phyloP scores from a whole-genome alignment of 2,888 invertebrate species.

The Fabriciana adippe region DNA sequence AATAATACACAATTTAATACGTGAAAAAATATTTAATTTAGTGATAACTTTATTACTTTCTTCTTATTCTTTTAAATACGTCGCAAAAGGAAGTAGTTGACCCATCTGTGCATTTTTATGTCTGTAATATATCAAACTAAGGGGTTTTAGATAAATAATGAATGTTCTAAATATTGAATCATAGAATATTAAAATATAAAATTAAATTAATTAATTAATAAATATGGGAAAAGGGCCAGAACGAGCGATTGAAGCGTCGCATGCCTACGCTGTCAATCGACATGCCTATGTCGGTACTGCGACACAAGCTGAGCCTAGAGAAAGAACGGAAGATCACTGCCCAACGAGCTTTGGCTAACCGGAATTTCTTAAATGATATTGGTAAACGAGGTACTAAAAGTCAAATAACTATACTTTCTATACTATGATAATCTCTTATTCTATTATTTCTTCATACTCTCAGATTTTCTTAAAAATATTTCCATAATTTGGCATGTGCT shows the following conservation, averaged over 20 bases:
- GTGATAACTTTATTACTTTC: too few relatives aligned
- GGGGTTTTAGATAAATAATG: too few relatives aligned
- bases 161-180: too few relatives aligned
- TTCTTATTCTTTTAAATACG: too few relatives aligned
- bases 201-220: slow-evolving; percentile 21
- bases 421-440: too few relatives aligned
- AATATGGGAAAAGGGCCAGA: slow-evolving; percentile 58
- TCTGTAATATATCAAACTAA: too few relatives aligned
- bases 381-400: slow-evolving; percentile 84
- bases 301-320: slow-evolving; percentile 89
- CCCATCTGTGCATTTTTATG: too few relatives aligned
- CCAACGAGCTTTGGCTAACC: slow-evolving; percentile 83
- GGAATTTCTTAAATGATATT: slow-evolving; percentile 87
- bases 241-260: slow-evolving; percentile 79
- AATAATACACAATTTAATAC: too few relatives aligned
- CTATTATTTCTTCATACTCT: too few relatives aligned
- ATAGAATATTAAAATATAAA: not conserved
- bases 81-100: too few relatives aligned
- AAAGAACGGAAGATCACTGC: slow-evolving; percentile 87
- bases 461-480: not conserved
- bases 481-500: not conserved
- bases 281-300: slow-evolving; percentile 91
- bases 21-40: too few relatives aligned
- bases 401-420: not conserved
- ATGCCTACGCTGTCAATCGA: slow-evolving; percentile 91